Evolutionary conservation across 2,888 invertebrate species (phyloP), one percentile per base, ranked within the genome.

Genomic region (Gastrophysa polygoni): DNA sequence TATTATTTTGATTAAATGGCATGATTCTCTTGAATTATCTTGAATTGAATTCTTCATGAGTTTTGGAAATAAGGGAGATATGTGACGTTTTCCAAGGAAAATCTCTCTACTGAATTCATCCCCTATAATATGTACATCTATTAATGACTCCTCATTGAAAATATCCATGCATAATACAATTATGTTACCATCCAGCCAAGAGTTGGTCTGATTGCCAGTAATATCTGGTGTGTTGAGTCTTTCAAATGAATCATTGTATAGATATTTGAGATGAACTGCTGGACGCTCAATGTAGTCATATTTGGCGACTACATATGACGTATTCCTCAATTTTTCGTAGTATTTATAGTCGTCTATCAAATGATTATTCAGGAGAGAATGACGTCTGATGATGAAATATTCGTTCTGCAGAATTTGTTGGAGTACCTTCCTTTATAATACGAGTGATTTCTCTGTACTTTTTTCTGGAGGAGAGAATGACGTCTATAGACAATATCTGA

Each of bases 271-370:
- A 18, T 46, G 46, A 46, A 14, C 46, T 46, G 46, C 46, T 14
- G 16, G 46, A 6, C 46, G 46, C 16, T 46, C 14, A 18, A 46
- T 10, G 46, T 17, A 46, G 18, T 46, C 46, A 14, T 46, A 46
- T 14, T 46, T 46, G 46, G 46, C 46, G 11, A 46, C 46, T 7
- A 46, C 46, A 46, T 46, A 46, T 46, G 46, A 46, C 16, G 16
- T 46, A 14, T 46, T 46, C 16, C 46, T 46, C 2, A 46, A n/a
- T 14, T 46, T 52, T 34, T 52, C 52, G n/a, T 52, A 52, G 20
- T 52, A 52, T 18, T 52, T 32, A 17, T 20, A 38, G 17, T 51
- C 51, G 32, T 51, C 32, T 16, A 51, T 51, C 29, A 51, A 32
- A 51, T 32, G 29, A 20, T 51, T 51, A 32, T 18, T 32, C 28